Percentiles rank a stretch among this genome's conserved stretches.
These are phyloP conservation scores for Platyura marginata DNA, from an alignment of 1,140 invertebrate genomes.

Conservation along the genomic window DNA sequence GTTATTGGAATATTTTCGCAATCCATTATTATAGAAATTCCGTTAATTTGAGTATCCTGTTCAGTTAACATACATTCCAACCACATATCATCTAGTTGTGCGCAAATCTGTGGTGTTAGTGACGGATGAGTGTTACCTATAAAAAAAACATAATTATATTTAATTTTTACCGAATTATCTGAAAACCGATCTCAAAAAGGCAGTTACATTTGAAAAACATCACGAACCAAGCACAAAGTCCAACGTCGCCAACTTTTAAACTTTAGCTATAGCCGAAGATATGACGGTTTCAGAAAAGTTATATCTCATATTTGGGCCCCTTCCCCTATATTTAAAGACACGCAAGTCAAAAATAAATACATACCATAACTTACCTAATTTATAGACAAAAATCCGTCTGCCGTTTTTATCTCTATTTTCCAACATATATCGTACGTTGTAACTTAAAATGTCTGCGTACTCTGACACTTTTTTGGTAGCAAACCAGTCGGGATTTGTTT, in stretches of 20 bases:
- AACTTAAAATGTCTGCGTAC: background rate
- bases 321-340: background rate
- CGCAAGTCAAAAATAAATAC: background rate
- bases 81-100: background rate
- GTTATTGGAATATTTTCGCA: background rate
- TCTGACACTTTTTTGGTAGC: background rate
- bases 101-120: too few species aligned
- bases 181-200: background rate
- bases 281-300: too few species aligned
- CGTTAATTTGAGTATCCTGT: background rate
- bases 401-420: background rate
- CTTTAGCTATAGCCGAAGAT: too few species aligned
- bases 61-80: background rate
- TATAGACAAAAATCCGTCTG: background rate
- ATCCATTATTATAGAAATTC: background rate
- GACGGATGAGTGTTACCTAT: too few species aligned
- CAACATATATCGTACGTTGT: background rate
- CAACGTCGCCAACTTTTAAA: too few species aligned
- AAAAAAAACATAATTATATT: too few species aligned
- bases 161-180: too few species aligned
- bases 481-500: background rate
- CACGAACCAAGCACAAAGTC: too few species aligned
- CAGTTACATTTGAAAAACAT: background rate
- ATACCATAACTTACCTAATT: background rate
- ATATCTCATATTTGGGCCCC: background rate